These are phyloP conservation scores for Hippoglossus stenolepis DNA, from an alignment of 2,113 vertebrate genomes.

Conservation along the genomic window DNA sequence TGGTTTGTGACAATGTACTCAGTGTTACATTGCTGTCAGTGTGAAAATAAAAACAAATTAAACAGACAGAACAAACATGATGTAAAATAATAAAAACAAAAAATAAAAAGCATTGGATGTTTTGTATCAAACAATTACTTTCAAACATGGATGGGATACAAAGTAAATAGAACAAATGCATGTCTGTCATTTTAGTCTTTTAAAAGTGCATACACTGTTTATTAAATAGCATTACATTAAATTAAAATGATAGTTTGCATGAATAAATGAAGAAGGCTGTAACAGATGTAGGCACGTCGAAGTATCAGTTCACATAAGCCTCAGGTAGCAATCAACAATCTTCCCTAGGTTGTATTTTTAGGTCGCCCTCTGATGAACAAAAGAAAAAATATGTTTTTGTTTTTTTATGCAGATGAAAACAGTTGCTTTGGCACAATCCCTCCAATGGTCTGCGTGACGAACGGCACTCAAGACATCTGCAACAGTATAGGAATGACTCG, in stretches of 20 bases:
- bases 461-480: conserved; percentile 77
- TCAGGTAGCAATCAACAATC: conserved; percentile 79
- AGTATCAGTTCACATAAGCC: conserved; percentile 83
- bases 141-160: conserved; percentile 67
- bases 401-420: conserved; percentile 69
- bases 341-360: conserved; percentile 67
- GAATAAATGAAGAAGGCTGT: conserved; percentile 89
- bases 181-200: conserved; percentile 72
- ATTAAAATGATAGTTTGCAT: conserved; percentile 88
- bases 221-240: conserved; percentile 93
- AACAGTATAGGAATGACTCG: conserved; percentile 64
- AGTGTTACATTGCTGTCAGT: conserved; percentile 74
- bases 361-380: conserved; percentile 56
- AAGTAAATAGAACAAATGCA: conserved; percentile 72
- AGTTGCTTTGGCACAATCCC: conserved; percentile 84
- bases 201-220: conserved; percentile 93
- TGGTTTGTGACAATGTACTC: conserved; percentile 68
- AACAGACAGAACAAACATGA: conserved; percentile 49
- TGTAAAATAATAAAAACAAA: conserved; percentile 46
- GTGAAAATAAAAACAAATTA: conserved; percentile 50
- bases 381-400: conserved; percentile 4
- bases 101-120: conserved; percentile 60
- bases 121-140: conserved; percentile 65
- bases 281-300: conserved; percentile 92
- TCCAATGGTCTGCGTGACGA: conserved; percentile 69